Evolutionary conservation across 2,113 vertebrate genomes (phyloP), one percentile per base, ranked within the genome.

Genomic region (Vireo altiloquus): DNA sequence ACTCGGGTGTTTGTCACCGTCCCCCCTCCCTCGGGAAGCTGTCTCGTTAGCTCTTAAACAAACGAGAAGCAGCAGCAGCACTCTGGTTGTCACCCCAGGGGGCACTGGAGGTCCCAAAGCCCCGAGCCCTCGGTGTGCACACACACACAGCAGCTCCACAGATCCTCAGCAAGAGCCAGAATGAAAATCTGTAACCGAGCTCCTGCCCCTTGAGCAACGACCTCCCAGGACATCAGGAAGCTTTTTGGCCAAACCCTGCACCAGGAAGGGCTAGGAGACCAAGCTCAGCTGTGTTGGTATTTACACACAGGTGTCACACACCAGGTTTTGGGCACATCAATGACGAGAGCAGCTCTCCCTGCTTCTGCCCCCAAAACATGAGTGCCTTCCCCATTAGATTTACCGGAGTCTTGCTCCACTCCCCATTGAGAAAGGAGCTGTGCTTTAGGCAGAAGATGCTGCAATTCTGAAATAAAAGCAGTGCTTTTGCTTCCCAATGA

Each of bases 121-220:
- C 22, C 70, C 31, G 1, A 6, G 28, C 19, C 54, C n/a, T 68
- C 0, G 0, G 7, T 5, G 28, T 10, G 8, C 17, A 7, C 27
- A 8, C 1, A 4, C 2, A 10, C 54, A 20, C 4, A 9, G 18
- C 53, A 35, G 39, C 84, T 42, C 57, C 63, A 47, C 2, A 1
- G 20, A 44, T 52, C 30, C 3, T 15, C 10, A 65, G 46, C 47
- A 7, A 42, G 24, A 66, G 35, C 52, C 56, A 78, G 5, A 8
- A 30, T 20, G 28, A 69, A 68, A 31, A 47, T 6, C 5, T 4
- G 15, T 19, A n/a, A 25, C 8, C 15, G 3, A 40, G 69, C 61
- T 37, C 25, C 54, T 1, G 5, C 4, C 2, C 46, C n/a, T 69
- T 2, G 0, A n/a, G 37, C 12, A 33, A 60, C 52, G n/a, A 14